These are phyloP conservation scores for Enchytraeus crypticus DNA, from an alignment of 2,888 invertebrate species.

Conservation along the genomic window DNA sequence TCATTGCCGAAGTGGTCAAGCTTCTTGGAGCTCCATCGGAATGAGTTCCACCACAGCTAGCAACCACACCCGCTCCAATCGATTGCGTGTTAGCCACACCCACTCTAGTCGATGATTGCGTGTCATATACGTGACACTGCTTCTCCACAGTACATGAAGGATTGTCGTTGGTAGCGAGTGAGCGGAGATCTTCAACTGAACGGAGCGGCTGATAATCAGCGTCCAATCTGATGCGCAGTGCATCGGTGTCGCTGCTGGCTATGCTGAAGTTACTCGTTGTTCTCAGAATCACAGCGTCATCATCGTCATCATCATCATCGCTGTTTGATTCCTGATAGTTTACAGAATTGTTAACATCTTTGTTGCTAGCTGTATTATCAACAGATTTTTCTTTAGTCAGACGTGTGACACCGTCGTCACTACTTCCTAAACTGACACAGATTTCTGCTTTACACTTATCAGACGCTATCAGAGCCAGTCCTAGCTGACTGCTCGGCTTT, in stretches of 20 bases:
- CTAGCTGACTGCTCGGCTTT: background rate
- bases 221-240: conserved; percentile 11
- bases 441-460: too few species aligned
- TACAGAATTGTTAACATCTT: background rate
- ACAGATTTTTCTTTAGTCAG: background rate
- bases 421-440: too few species aligned
- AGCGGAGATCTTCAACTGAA: background rate
- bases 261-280: conserved; percentile 4
- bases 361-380: background rate
- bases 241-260: conserved; percentile 14
- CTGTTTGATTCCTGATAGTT: background rate
- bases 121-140: too few species aligned
- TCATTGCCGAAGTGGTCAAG: background rate
- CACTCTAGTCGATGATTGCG: too few species aligned
- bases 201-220: conserved; percentile 2
- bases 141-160: too few species aligned
- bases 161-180: too few species aligned
- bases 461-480: too few species aligned
- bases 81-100: too few species aligned
- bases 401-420: background rate
- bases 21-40: too few species aligned
- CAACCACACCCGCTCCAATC: too few species aligned
- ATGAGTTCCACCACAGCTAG: too few species aligned
- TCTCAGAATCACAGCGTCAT: background rate
- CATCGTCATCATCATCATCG: background rate